These are phyloP conservation scores for Gambusia yucatana DNA, from an alignment of 2,797 vertebrate genomes.

Conservation along the genomic window DNA sequence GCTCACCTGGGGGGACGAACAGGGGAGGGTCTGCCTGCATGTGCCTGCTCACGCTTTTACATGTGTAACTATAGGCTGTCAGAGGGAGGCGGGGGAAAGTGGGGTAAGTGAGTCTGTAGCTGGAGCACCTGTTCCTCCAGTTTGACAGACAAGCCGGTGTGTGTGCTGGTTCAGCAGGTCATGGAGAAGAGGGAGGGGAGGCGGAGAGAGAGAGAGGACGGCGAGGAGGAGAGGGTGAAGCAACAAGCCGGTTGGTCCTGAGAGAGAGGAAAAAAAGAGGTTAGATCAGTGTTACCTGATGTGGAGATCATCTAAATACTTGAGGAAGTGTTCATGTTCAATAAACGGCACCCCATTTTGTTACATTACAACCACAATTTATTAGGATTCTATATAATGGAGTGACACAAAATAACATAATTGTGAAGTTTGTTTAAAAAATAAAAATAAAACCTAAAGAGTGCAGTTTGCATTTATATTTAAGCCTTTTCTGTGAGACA, in stretches of 20 bases:
- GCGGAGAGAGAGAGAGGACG: conserved; percentile 27
- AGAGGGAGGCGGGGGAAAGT: conserved; percentile 16
- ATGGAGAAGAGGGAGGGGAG: conserved; percentile 43
- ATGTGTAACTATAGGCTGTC: conserved; percentile 31
- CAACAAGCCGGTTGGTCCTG: conserved; percentile 3
- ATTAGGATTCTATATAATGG: not conserved
- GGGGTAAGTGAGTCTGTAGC: conserved; percentile 72
- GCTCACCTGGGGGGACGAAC: conserved; percentile 25
- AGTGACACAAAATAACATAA: not conserved
- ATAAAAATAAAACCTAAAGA: not conserved
- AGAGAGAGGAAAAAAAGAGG: conserved; percentile 7
- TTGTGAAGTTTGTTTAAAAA: not conserved
- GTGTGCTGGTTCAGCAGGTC: conserved; percentile 87
- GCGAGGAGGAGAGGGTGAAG: conserved; percentile 20
- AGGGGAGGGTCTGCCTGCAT: conserved; percentile 10
- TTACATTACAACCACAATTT: not conserved
- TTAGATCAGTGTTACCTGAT: conserved; percentile 52
- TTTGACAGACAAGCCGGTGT: conserved; percentile 82
- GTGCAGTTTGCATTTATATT: not conserved
- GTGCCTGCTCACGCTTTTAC: conserved; percentile 15
- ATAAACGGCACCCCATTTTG: not conserved
- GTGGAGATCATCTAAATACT: not conserved
- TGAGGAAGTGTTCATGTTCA: not conserved
- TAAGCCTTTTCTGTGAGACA: not conserved
- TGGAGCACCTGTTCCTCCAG: conserved; percentile 81